Percentiles rank a stretch among this genome's conserved stretches.
Conservation (phyloP, 2,888 invertebrate genomes). For the Pterostichus madidus region DNA sequence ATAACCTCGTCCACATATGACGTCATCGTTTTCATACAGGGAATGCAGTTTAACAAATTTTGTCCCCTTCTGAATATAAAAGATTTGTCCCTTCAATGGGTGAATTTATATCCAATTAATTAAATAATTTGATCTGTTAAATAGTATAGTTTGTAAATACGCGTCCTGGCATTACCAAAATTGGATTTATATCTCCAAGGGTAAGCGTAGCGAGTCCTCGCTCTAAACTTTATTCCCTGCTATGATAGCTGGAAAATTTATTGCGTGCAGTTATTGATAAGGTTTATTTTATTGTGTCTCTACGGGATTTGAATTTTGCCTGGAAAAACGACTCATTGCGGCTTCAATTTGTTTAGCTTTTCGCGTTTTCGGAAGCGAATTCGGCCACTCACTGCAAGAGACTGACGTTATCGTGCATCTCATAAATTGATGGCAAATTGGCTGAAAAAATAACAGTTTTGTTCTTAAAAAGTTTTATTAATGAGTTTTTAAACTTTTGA, state of each 20-base stretch:
- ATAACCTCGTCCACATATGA: too few relatives aligned
- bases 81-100: too few relatives aligned
- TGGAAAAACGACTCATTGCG: conserved; percentile 50
- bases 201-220: neutral
- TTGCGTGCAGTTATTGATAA: conserved; percentile 62
- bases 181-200: neutral
- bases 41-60: too few relatives aligned
- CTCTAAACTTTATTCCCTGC: conserved; percentile 49
- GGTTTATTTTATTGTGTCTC: conserved; percentile 63
- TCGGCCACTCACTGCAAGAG: conserved; percentile 6
- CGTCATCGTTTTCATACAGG: too few relatives aligned
- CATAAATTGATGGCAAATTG: conserved; percentile 64
- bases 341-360: conserved; percentile 55
- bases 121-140: neutral
- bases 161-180: neutral
- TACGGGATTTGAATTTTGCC: conserved; percentile 58
- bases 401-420: conserved; percentile 54
- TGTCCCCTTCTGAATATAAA: too few relatives aligned
- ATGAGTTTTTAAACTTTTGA: conserved; percentile 56
- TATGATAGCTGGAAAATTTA: conserved; percentile 58
- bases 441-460: conserved; percentile 62
- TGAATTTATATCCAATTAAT: neutral
- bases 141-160: neutral
- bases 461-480: conserved; percentile 62
- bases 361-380: neutral